Evolutionary conservation across 35 echinoderm and acorn worm genomes (phyloP), one percentile per base, ranked within the genome.

Genomic region (Ophioderma brevispina): DNA sequence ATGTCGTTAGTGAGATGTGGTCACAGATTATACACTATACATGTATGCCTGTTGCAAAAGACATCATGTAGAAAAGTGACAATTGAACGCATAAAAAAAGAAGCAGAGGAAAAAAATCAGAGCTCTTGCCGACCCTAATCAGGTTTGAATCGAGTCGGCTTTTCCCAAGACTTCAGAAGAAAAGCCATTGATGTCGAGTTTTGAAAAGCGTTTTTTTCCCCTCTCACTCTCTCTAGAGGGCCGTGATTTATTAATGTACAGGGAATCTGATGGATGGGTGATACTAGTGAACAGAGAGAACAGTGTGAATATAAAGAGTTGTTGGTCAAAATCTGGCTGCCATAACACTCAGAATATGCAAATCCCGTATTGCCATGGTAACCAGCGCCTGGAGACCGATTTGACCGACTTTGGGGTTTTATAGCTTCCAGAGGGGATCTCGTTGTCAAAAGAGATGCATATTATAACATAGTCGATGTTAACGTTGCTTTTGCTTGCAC

Each of bases 341-440:
- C 59, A 70, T 70, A 70, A 70, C 59, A 70, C 59, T 70, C 59
- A 70, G 3, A 70, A 70, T 70, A 70, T 70, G 59, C 59, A 70
- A 70, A 70, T 70, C 59, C 59, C 28, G 5, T 30, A 25, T 70
- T 25, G 28, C 59, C 23, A 70, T 70, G 59, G 59, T 30, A 70
- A 70, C 59, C 5, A 13, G 59, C 59, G 59, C 59, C 59, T 70
- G 59, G 59, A 70, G 59, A 70, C 59, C 59, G 59, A 70, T 70
- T 70, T 70, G 59, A 70, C 59, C 59, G 59, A 70, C 59, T 70
- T 70, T 70, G 59, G 59, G 59, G 59, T 70, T 70, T 70, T 70
- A 70, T 18, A 30, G 59, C 59, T 70, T 70, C 1, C 59, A 70
- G 59, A 18, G 59, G 59, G 59, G 59, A 70, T 70, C 59, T 70